These are phyloP conservation scores for Stomorhina lunata DNA, from an alignment of 2,888 invertebrate species.

Conservation along the genomic window DNA sequence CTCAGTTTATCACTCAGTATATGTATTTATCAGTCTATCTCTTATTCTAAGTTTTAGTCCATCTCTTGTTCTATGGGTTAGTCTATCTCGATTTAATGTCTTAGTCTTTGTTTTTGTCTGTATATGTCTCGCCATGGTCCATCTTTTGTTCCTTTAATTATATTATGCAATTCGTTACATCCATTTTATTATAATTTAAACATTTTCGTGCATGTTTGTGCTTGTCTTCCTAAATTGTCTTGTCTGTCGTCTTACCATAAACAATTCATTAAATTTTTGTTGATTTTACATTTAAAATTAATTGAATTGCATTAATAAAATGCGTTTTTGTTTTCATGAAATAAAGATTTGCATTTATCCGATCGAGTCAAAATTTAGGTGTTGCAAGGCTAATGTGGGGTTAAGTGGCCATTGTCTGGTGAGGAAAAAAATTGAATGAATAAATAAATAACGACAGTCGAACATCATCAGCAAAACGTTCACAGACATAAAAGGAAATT, in stretches of 20 bases:
- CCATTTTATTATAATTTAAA: no score
- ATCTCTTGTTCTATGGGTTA: no score
- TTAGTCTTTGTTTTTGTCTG: no score
- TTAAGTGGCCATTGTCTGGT: slow-evolving; percentile 63
- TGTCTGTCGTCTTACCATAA: neutral
- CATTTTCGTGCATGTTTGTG: no score
- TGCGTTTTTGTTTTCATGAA: neutral
- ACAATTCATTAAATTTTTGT: slow-evolving; percentile 19
- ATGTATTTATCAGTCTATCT: no score
- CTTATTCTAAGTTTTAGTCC: no score
- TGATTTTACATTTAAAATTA: slow-evolving; percentile 22
- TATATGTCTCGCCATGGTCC: no score
- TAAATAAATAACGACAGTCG: slow-evolving; percentile 31
- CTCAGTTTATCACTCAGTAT: no score
- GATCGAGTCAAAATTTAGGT: slow-evolving; percentile 43
- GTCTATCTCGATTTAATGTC: no score
- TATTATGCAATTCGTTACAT: no score
- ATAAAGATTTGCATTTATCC: slow-evolving; percentile 3
- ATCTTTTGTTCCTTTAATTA: no score
- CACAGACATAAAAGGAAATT: slow-evolving; percentile 47
- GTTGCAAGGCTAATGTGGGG: slow-evolving; percentile 64
- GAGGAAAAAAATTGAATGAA: slow-evolving; percentile 7
- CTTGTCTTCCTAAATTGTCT: no score
- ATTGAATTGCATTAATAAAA: slow-evolving; percentile 13
- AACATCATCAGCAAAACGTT: slow-evolving; percentile 30